A percentile compares a stretch with the other conserved stretches of the same genome.
Conservation (phyloP, 1,140 invertebrate genomes). For the Zaprionus davidi region DNA sequence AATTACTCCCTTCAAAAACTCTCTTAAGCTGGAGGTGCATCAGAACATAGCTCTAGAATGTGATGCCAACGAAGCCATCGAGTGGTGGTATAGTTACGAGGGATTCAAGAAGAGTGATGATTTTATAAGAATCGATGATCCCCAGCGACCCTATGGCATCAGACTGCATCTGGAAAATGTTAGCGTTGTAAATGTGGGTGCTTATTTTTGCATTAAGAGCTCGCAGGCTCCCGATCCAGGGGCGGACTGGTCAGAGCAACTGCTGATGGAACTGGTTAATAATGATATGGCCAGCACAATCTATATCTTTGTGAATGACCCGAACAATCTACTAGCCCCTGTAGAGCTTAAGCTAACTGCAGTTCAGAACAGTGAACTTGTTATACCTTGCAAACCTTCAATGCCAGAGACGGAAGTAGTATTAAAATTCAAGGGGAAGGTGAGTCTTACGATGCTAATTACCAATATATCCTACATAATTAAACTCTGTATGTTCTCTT, state of each 20-base stretch:
- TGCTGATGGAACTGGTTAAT: constrained; percentile 81
- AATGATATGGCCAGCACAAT: constrained; percentile 85
- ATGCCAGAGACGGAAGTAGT: constrained; percentile 87
- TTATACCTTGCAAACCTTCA: constrained; percentile 88
- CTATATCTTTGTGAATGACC: constrained; percentile 89
- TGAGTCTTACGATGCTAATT: constrained; percentile 29
- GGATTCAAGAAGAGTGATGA: not conserved
- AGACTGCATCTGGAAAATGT: constrained; percentile 84
- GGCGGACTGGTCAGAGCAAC: constrained; percentile 44
- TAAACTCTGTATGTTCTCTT: too few species aligned
- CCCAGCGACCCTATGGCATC: constrained; percentile 79
- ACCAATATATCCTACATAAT: too few species aligned
- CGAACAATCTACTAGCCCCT: constrained; percentile 85
- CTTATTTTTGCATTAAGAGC: constrained; percentile 86
- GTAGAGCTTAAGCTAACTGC: constrained; percentile 70
- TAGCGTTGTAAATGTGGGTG: constrained; percentile 85
- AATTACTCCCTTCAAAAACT: constrained; percentile 84
- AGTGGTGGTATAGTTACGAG: constrained; percentile 83
- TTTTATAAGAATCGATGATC: constrained; percentile 65
- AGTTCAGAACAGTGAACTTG: too few species aligned
- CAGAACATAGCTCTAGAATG: constrained; percentile 85
- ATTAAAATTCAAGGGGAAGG: constrained; percentile 83
- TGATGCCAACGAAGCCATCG: constrained; percentile 84
- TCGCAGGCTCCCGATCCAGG: not conserved
- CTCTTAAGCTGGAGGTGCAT: constrained; percentile 84